phyloP scores from a whole-genome alignment of 1,140 invertebrate species.

The Drosophila leontia region DNA sequence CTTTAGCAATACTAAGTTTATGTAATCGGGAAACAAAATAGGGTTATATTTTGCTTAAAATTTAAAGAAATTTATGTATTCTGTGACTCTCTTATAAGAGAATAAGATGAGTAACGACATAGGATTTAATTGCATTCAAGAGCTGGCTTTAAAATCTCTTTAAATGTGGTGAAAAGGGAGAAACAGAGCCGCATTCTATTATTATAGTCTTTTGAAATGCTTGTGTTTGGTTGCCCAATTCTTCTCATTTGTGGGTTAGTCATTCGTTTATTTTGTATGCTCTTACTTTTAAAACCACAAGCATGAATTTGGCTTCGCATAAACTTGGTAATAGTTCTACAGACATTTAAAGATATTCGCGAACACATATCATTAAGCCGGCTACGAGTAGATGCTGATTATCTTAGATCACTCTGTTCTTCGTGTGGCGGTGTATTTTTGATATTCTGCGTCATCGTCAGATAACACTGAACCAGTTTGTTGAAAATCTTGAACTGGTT shows the following conservation, averaged over 20 bases:
- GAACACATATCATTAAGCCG: slow-evolving; percentile 6
- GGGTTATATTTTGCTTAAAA: neutral
- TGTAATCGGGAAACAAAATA: too few relatives aligned
- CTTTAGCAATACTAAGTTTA: neutral
- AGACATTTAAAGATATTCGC: slow-evolving; percentile 4
- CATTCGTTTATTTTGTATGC: neutral
- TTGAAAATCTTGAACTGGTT: slow-evolving; percentile 54
- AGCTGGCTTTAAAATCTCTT: too few relatives aligned
- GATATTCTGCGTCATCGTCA: slow-evolving; percentile 42
- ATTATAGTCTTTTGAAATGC: too few relatives aligned
- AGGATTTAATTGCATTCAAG: neutral
- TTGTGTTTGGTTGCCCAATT: too few relatives aligned
- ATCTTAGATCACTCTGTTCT: slow-evolving; percentile 56
- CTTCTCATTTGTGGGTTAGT: too few relatives aligned
- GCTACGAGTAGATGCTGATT: slow-evolving; percentile 2
- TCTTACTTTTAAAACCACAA: neutral
- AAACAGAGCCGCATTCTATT: too few relatives aligned
- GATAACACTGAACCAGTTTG: slow-evolving; percentile 55
- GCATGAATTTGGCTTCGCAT: neutral
- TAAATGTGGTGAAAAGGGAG: too few relatives aligned
- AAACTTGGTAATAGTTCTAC: neutral
- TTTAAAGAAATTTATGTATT: too few relatives aligned
- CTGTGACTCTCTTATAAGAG: too few relatives aligned
- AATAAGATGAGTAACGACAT: neutral
- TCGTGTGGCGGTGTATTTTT: slow-evolving; percentile 9